Percentiles rank a stretch among this genome's conserved stretches.
Evolutionary conservation across 2,113 vertebrate species (phyloP).

Genomic region (Nymphicus hollandicus): DNA sequence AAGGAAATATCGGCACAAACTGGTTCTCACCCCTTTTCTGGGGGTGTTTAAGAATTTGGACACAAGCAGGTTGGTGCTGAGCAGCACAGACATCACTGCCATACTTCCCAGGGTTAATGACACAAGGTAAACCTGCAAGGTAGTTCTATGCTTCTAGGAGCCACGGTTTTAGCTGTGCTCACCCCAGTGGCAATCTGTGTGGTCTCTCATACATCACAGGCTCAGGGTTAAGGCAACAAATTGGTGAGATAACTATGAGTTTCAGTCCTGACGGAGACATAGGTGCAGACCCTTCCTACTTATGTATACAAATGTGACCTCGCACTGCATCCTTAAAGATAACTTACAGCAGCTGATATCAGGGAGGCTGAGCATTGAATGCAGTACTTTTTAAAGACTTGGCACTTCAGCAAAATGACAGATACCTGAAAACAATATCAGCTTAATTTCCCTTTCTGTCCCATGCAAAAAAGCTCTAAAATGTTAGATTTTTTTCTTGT

Average conservation of each 20-base stretch:
- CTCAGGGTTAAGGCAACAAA: background rate
- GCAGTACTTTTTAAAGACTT: background rate
- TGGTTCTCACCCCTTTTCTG: background rate
- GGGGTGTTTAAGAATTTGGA: background rate
- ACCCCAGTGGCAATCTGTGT: background rate
- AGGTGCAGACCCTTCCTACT: background rate
- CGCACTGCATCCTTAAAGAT: background rate
- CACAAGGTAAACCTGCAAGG: background rate
- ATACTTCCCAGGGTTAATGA: background rate
- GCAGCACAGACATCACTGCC: background rate
- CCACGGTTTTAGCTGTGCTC: background rate
- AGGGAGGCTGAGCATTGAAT: background rate
- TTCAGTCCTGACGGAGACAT: background rate
- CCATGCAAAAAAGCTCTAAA: background rate
- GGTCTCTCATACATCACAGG: background rate
- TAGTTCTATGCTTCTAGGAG: background rate
- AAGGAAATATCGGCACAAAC: background rate
- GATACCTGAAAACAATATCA: background rate
- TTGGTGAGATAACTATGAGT: background rate
- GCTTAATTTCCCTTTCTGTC: background rate
- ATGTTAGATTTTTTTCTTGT: background rate
- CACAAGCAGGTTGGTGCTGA: background rate
- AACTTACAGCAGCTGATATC: background rate
- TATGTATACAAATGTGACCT: background rate
- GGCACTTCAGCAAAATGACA: background rate